Evolutionary conservation across 2,888 invertebrate genomes (phyloP), one percentile per base, ranked within the genome.

Genomic region (Meliscaeva auricollis): DNA sequence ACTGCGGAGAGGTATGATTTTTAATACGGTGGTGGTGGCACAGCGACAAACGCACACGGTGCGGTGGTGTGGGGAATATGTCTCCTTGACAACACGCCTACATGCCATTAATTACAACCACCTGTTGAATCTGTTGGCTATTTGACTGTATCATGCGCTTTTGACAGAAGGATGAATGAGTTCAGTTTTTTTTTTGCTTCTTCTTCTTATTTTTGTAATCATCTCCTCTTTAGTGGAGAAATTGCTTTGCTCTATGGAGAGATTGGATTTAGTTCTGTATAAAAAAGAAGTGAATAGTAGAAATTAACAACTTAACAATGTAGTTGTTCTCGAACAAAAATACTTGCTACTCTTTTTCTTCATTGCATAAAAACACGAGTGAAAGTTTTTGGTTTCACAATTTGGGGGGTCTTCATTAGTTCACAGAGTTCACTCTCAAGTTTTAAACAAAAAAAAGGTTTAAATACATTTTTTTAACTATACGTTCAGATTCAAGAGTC

Each of bases 21-120:
- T 52, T 30, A 30, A 13, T n/a, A 13, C 6, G 35, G n/a, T 11
- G 11, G 17, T 3, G 11, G 3, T 9, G 9, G 11, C 13, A n/a
- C n/a, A n/a, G 15, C 30, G 52, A 35, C 48, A 13, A 7, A 6
- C 26, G 9, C n/a, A n/a, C n/a, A n/a, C n/a, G n/a, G n/a, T n/a
- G n/a, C n/a, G 4, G 1, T 11, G 46, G 35, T 46, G 17, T 54
- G 62, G n/a, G 54, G 41, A 38, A 46, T 60, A 60, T 5, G 62
- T 64, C 11, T 38, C 11, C 38, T 41, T 62, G 60, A 68, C 52
- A 46, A 60, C 64, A 64, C 46, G 52, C 46, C 64, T 77, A 50
- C 41, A 74, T 56, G 48, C 35, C 72, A 73, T 60, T 68, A 77
- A 77, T 73, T 77, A 73, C 82, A 52, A 52, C 72, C 82, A 82